Evolutionary conservation across 2,888 invertebrate species (phyloP).

Genomic region (Acanthococcus lagerstroemiae): DNA sequence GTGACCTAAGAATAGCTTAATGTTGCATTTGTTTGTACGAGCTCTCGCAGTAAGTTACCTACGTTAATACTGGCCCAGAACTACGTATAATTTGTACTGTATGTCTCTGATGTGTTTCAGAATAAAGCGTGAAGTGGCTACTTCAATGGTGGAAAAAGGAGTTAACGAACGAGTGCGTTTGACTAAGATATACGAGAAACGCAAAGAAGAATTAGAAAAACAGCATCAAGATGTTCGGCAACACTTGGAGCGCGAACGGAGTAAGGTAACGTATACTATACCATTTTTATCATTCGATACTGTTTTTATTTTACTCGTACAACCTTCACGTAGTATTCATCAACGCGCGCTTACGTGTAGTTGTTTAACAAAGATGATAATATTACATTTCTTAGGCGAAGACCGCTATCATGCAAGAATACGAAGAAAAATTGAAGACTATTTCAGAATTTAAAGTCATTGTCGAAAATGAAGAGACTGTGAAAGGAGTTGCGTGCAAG

Average conservation of each 20-base stretch:
- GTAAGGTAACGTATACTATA: too few species aligned
- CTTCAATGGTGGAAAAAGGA: slow-evolving; percentile 74
- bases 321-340: neutral
- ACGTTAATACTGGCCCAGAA: too few species aligned
- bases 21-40: too few species aligned
- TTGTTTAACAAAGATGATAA: neutral
- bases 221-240: slow-evolving; percentile 67
- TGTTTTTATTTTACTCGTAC: too few species aligned
- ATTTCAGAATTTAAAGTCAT: slow-evolving; percentile 32
- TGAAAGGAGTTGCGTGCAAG: slow-evolving; percentile 13
- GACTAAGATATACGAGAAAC: slow-evolving; percentile 63
- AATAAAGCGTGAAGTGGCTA: slow-evolving; percentile 73
- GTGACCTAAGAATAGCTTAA: too few species aligned
- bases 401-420: slow-evolving; percentile 41
- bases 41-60: too few species aligned
- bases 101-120: too few species aligned
- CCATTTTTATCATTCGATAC: too few species aligned
- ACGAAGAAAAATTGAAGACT: slow-evolving; percentile 36
- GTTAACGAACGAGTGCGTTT: slow-evolving; percentile 78
- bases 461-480: slow-evolving; percentile 7
- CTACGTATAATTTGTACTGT: too few species aligned
- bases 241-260: slow-evolving; percentile 55
- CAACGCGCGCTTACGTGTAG: neutral
- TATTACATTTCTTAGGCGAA: slow-evolving; percentile 39
- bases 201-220: slow-evolving; percentile 62